Percentiles rank a stretch among this genome's conserved stretches.
Conservation (phyloP, 2,888 invertebrate genomes). For the Ganaspis brasiliensis region DNA sequence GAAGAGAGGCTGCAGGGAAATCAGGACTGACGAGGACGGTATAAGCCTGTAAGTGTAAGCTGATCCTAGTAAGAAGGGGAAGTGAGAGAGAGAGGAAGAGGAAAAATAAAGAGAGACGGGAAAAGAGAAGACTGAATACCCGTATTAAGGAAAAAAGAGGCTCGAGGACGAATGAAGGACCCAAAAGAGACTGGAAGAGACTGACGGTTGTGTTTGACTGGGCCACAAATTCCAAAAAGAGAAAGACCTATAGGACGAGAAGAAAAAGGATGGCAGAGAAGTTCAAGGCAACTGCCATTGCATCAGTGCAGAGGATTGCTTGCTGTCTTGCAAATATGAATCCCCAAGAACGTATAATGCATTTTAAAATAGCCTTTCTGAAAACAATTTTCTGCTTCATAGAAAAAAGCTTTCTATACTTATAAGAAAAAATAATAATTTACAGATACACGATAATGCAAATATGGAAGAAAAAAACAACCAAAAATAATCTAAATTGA, state of each 20-base stretch:
- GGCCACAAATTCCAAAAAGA: conserved; percentile 11
- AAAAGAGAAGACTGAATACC: conserved; percentile 20
- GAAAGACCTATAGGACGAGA: not conserved
- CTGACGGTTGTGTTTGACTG: conserved; percentile 18
- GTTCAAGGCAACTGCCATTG: conserved; percentile 9
- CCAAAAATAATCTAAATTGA: no score
- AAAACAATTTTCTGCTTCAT: no score
- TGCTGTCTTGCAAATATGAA: not conserved
- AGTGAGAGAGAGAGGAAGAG: not conserved
- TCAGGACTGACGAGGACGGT: conserved; percentile 4
- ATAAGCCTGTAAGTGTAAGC: conserved; percentile 19
- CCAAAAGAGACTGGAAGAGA: conserved; percentile 11
- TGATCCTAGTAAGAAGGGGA: not conserved
- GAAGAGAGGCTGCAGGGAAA: conserved; percentile 3
- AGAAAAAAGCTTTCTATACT: no score
- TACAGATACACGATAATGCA: no score
- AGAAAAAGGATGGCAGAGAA: not conserved
- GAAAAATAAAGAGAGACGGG: not conserved
- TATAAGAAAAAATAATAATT: no score
- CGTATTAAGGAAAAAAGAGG: conserved; percentile 16
- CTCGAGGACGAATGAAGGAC: conserved; percentile 29
- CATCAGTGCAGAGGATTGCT: not conserved
- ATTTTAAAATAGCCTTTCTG: no score
- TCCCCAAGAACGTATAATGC: not conserved
- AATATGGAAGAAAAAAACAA: no score